Evolutionary conservation across 1,140 invertebrate genomes (phyloP).

Genomic region (Drosophila kepulauana): DNA sequence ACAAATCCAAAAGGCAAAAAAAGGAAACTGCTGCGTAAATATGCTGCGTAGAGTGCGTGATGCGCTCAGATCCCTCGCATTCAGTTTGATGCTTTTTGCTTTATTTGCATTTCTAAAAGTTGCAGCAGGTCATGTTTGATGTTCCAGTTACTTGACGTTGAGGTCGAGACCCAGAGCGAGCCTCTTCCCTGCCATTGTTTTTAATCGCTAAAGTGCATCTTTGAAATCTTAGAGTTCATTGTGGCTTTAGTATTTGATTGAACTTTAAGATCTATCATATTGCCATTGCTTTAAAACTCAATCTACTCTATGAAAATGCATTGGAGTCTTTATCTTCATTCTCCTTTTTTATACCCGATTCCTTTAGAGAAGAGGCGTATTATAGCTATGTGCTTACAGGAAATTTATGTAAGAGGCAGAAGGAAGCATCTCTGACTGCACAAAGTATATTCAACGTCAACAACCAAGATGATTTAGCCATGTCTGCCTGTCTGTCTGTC

Average conservation of each 20-base stretch:
- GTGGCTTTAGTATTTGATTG: not conserved
- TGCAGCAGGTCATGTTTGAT: conserved; percentile 28
- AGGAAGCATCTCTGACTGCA: too few species aligned
- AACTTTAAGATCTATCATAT: not conserved
- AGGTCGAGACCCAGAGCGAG: conserved; percentile 5
- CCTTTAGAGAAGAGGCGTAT: too few species aligned
- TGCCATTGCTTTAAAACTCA: not conserved
- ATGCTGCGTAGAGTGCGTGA: conserved; percentile 48
- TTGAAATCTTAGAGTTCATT: conserved; percentile 10
- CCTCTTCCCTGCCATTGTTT: conserved; percentile 51
- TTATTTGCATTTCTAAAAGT: conserved; percentile 31
- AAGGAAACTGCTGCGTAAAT: conserved; percentile 55
- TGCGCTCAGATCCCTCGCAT: conserved; percentile 14
- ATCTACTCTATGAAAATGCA: conserved; percentile 9
- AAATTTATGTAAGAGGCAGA: too few species aligned
- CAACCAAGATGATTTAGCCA: too few species aligned
- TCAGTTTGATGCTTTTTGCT: conserved; percentile 34
- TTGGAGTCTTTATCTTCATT: conserved; percentile 8
- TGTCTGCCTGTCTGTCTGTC: too few species aligned
- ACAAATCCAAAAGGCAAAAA: conserved; percentile 32
- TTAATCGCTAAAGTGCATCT: conserved; percentile 72
- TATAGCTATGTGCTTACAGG: too few species aligned
- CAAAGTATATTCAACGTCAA: too few species aligned
- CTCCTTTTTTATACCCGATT: too few species aligned
- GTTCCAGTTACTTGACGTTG: conserved; percentile 21